These are phyloP conservation scores for Macroglossus sobrinus DNA, from an alignment of 2,113 vertebrate species.

Conservation along the genomic window DNA sequence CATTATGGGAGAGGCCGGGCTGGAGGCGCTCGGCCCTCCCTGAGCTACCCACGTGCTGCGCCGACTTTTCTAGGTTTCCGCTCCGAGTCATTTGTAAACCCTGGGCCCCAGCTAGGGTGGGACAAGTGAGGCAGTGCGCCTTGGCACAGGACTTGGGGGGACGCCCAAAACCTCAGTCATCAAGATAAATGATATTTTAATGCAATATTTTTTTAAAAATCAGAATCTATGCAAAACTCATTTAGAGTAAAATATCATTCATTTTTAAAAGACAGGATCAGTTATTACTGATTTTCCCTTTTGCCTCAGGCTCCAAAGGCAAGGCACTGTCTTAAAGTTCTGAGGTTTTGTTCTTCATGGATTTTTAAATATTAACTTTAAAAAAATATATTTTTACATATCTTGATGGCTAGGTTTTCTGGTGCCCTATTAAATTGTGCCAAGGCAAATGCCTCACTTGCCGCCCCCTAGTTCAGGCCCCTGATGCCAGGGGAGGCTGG, in stretches of 20 bases:
- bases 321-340: not conserved
- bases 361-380: not conserved
- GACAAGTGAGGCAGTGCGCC: not conserved
- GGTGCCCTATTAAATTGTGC: not conserved
- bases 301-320: not conserved
- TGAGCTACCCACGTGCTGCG: not conserved
- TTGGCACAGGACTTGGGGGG: not conserved
- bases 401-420: not conserved
- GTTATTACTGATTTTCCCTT: not conserved
- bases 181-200: not conserved
- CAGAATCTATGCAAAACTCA: not conserved
- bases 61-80: not conserved
- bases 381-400: not conserved
- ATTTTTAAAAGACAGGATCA: not conserved
- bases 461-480: not conserved
- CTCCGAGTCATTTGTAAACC: not conserved
- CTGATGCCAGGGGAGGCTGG: not conserved
- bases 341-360: not conserved
- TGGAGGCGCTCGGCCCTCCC: not conserved
- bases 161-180: accelerated
- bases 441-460: not conserved
- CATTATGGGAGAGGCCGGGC: not conserved
- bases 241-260: not conserved
- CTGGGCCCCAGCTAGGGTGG: not conserved
- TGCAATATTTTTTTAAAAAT: not conserved